phyloP scores from a whole-genome alignment of 2,113 vertebrate genomes.

The Brienomyrus brachyistius region DNA sequence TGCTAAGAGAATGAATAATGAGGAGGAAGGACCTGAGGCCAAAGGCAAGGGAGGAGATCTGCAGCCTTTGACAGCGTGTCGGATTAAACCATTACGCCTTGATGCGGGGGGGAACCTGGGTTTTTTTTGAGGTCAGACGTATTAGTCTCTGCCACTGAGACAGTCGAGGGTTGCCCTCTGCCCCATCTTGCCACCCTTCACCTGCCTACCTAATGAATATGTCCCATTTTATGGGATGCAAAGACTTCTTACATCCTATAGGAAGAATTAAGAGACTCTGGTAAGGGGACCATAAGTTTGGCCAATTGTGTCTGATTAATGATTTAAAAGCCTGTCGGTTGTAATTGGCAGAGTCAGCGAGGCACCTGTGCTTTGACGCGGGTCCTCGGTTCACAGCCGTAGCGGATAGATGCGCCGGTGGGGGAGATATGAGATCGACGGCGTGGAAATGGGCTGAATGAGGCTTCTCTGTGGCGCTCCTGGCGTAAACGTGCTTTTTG shows the following conservation, averaged over 20 bases:
- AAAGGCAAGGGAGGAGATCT: neutral
- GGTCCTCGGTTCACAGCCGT: slow-evolving; percentile 56
- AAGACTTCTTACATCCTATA: slow-evolving; percentile 46
- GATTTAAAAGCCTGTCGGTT: slow-evolving; percentile 56
- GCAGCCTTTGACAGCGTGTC: neutral
- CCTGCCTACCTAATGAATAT: slow-evolving; percentile 51
- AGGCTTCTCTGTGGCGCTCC: slow-evolving; percentile 13
- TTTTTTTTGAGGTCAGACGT: neutral
- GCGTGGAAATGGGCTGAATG: neutral
- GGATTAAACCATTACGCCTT: neutral
- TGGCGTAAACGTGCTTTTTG: neutral
- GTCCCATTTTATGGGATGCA: slow-evolving; percentile 46
- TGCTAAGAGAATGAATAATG: slow-evolving; percentile 9
- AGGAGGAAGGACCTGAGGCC: neutral
- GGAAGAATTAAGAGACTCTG: slow-evolving; percentile 57
- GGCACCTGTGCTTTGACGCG: slow-evolving; percentile 52
- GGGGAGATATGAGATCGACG: neutral
- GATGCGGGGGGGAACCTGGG: neutral
- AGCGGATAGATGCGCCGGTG: slow-evolving; percentile 42
- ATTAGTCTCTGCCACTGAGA: no score
- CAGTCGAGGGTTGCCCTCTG: neutral
- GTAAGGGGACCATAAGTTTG: slow-evolving; percentile 54
- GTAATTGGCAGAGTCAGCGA: slow-evolving; percentile 60
- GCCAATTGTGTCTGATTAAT: slow-evolving; percentile 59
- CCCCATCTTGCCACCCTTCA: slow-evolving; percentile 23